These are phyloP conservation scores for Drosophila macrospina DNA, from an alignment of 2,888 invertebrate genomes.

Conservation along the genomic window DNA sequence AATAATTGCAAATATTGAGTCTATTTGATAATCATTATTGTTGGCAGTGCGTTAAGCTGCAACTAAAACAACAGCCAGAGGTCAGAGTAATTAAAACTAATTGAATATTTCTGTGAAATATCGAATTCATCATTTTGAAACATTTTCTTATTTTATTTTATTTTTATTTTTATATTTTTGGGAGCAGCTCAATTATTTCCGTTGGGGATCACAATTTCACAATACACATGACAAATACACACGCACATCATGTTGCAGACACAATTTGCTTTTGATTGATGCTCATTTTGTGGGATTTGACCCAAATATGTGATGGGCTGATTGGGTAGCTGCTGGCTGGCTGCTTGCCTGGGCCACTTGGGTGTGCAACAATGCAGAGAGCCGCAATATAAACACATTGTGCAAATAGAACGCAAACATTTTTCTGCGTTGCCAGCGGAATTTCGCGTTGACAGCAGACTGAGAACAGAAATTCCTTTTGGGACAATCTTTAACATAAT, in stretches of 20 bases:
- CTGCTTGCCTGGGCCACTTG: constrained; percentile 6
- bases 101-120: neutral
- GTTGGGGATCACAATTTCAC: constrained; percentile 13
- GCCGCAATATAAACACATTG: constrained; percentile 53
- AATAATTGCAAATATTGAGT: neutral
- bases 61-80: neutral
- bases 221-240: constrained; percentile 15
- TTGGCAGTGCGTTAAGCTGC: too few species aligned
- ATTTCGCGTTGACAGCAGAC: constrained; percentile 39
- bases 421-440: constrained; percentile 45
- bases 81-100: neutral
- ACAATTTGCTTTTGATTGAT: constrained; percentile 59
- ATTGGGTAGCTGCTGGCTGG: neutral
- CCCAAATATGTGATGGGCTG: constrained; percentile 38
- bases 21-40: neutral
- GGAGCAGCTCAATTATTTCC: constrained; percentile 18
- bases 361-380: constrained; percentile 50
- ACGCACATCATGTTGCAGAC: constrained; percentile 43
- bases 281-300: constrained; percentile 59
- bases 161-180: too few species aligned
- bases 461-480: constrained; percentile 5
- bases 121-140: constrained; percentile 3
- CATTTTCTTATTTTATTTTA: neutral
- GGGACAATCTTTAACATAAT: constrained; percentile 19
- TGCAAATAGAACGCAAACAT: constrained; percentile 47